Base-by-base conservation (phyloP, 2,113 vertebrate genomes). In the Chaenogobius annularis region DNA sequence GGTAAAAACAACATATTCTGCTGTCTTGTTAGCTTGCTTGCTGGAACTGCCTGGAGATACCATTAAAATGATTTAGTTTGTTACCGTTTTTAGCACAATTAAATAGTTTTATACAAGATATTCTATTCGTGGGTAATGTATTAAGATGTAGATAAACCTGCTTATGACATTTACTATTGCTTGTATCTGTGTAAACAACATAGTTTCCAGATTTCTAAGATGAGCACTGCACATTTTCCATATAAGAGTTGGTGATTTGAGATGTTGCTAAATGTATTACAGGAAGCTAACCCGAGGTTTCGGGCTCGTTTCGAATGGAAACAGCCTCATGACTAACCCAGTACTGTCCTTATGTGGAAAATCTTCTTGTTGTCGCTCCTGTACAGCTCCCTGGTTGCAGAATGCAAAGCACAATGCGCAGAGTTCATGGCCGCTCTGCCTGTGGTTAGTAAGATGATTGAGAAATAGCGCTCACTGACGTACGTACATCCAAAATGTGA, bases 401-500 rank as follows among this genome's bases (percentile, higher is more conserved):
- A 75, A 59, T 67, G 58, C 37, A 0, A 68, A 77, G 58, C n/a
- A 56, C 66, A 81, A 22, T 7, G 59, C 52, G 14, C 11, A 89
- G 78, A 90, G 68, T 75, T 92, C 83, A 91, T 64, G 15, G 55
- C 77, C 81, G 90, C 83, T 86, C 62, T 44, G 64, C 63, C 83
- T 90, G 91, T 78, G 90, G 90, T 93, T 89, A 47, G 86, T 75
- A 70, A 82, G 69, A 74, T 8, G 63, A 82, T 91, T 92, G 81
- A 81, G 90, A 86, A 93, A 93, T 65, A 37, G 2, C 2, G 20
- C 63, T 86, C 87, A 85, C 20, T 94, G 92, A 94, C 92, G 91
- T 86, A 94, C 92, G 91, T 86, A 87, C 61, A 9, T 74, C 26
- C 71, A 65, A 58, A 85, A 79, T 19, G 77, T 76, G 74, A 89